Conservation (phyloP, 2,888 invertebrate genomes). For the Clitarchus hookeri region DNA sequence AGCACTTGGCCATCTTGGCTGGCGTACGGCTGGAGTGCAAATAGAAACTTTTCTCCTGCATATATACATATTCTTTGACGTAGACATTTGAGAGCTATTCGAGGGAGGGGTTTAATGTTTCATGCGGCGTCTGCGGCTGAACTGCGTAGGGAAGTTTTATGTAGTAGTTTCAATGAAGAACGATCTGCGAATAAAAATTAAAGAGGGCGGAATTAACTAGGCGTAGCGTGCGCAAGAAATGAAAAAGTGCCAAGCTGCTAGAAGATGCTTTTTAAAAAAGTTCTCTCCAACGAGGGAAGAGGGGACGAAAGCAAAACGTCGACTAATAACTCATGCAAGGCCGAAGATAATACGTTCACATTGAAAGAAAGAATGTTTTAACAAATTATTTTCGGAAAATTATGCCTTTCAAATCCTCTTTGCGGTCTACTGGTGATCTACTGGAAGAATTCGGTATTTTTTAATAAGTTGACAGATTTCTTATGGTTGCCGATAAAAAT, state of each 20-base stretch:
- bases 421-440: no score
- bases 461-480: no score
- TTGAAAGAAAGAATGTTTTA: not conserved
- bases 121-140: not conserved
- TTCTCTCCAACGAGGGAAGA: not conserved
- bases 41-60: no score
- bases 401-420: no score
- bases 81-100: not conserved
- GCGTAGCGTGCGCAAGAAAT: not conserved
- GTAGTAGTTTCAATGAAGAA: not conserved
- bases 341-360: not conserved
- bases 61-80: not conserved
- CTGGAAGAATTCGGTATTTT: no score
- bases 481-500: no score
- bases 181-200: not conserved
- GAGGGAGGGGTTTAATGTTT: not conserved
- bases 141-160: not conserved
- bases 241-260: not conserved
- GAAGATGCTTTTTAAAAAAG: not conserved
- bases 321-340: not conserved
- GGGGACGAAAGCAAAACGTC: not conserved
- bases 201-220: constrained; percentile 8
- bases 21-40: no score
- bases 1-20: no score
- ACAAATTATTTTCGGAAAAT: no score